Evolutionary conservation across 2,797 vertebrate genomes (phyloP).

Genomic region (Gephyroberyx darwinii): DNA sequence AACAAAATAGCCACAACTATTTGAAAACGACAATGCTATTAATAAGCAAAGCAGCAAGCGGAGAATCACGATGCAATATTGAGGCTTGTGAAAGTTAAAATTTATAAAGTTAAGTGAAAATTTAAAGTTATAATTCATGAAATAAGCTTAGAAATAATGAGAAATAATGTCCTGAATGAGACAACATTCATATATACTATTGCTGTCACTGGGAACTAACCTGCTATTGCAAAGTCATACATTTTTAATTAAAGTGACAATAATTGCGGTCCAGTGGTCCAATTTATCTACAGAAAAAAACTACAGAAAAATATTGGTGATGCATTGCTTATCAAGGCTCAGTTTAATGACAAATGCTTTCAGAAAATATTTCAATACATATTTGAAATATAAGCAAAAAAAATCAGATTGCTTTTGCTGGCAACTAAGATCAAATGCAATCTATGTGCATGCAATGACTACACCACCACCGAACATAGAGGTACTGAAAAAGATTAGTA

Average conservation of each 20-base stretch:
- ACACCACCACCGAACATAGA: slow-evolving; percentile 47
- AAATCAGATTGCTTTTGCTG: slow-evolving; percentile 39
- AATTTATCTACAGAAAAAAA: slow-evolving; percentile 37
- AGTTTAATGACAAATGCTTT: slow-evolving; percentile 37
- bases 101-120: slow-evolving; percentile 31
- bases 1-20: slow-evolving; percentile 80
- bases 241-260: slow-evolving; percentile 28
- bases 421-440: slow-evolving; percentile 44
- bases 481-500: slow-evolving; percentile 41
- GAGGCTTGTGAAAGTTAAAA: slow-evolving; percentile 37
- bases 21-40: slow-evolving; percentile 64
- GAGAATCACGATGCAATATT: slow-evolving; percentile 56
- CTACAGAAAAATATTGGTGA: slow-evolving; percentile 15
- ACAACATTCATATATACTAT: slow-evolving; percentile 45
- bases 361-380: slow-evolving; percentile 33
- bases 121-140: slow-evolving; percentile 33
- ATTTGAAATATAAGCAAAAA: slow-evolving; percentile 36
- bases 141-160: slow-evolving; percentile 42
- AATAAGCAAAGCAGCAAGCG: slow-evolving; percentile 67
- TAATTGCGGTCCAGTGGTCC: slow-evolving; percentile 55
- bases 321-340: slow-evolving; percentile 35
- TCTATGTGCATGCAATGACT: slow-evolving; percentile 67
- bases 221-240: slow-evolving; percentile 28
- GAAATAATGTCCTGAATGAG: slow-evolving; percentile 28
- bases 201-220: slow-evolving; percentile 38